These are phyloP conservation scores for Spilogale gracilis DNA, from an alignment of 2,113 vertebrate genomes.

Conservation along the genomic window DNA sequence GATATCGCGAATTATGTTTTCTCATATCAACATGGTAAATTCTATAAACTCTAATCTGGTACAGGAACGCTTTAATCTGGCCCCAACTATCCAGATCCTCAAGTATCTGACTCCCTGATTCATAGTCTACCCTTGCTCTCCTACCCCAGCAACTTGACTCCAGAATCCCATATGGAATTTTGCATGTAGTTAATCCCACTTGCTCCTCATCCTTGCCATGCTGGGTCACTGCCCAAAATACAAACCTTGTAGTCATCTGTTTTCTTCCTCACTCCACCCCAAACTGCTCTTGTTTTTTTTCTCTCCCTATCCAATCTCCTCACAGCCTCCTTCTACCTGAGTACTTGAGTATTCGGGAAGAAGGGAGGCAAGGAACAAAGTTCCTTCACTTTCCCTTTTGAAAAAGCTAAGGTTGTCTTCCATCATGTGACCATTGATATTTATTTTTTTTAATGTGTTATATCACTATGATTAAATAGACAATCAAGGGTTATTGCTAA, in stretches of 20 bases:
- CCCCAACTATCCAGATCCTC: neutral
- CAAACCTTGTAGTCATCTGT: neutral
- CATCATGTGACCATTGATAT: neutral
- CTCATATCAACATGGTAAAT: neutral
- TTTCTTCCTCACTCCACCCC: neutral
- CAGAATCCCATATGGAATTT: neutral
- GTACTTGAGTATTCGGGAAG: neutral
- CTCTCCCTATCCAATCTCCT: neutral
- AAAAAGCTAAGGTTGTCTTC: neutral
- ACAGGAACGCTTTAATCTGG: neutral
- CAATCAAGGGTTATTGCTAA: neutral
- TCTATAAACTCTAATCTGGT: neutral
- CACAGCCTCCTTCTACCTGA: neutral
- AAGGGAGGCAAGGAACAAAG: neutral
- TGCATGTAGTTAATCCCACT: neutral
- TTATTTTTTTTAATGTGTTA: neutral
- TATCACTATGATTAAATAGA: neutral
- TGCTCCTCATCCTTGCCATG: neutral
- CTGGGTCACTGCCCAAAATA: neutral
- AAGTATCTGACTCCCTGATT: neutral
- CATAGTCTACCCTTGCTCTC: neutral
- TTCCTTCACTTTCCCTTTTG: neutral
- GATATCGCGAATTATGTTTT: neutral
- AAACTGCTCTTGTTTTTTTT: neutral
- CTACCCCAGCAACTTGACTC: neutral